phyloP scores from a whole-genome alignment of 2,888 invertebrate genomes.

The Habroteleia sp. region DNA sequence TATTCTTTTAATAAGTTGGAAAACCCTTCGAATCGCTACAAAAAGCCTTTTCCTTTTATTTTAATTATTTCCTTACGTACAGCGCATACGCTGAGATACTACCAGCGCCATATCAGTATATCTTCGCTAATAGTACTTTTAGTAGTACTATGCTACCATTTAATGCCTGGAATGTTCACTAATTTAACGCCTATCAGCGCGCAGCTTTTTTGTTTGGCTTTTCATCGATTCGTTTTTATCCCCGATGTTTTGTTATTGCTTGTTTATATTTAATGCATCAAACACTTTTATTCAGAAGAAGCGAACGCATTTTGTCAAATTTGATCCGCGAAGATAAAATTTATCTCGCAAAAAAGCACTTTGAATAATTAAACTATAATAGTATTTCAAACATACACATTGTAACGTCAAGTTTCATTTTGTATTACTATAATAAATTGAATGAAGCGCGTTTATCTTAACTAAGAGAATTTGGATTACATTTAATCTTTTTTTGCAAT shows the following conservation, averaged over 20 bases:
- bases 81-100: conserved; percentile 6
- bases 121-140: conserved; percentile 34
- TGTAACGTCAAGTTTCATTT: too few relatives aligned
- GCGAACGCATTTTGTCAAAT: conserved; percentile 8
- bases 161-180: conserved; percentile 32
- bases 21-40: too few relatives aligned
- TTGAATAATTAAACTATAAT: too few relatives aligned
- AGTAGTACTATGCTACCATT: conserved; percentile 19
- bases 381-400: too few relatives aligned
- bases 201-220: conserved; percentile 21
- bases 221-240: conserved; percentile 31
- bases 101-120: conserved; percentile 12
- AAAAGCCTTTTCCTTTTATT: conserved; percentile 5
- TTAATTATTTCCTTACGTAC: conserved; percentile 11
- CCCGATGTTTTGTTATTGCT: conserved; percentile 11
- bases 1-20: too few relatives aligned
- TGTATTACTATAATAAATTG: too few relatives aligned
- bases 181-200: conserved; percentile 31
- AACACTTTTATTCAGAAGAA: conserved; percentile 18
- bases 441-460: too few relatives aligned
- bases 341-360: conserved; percentile 15
- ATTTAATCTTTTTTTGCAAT: too few relatives aligned
- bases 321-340: neutral
- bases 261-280: conserved; percentile 18
- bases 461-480: too few relatives aligned